Evolutionary conservation across 1,140 invertebrate species (phyloP).

Genomic region (Metaphire vulgaris): DNA sequence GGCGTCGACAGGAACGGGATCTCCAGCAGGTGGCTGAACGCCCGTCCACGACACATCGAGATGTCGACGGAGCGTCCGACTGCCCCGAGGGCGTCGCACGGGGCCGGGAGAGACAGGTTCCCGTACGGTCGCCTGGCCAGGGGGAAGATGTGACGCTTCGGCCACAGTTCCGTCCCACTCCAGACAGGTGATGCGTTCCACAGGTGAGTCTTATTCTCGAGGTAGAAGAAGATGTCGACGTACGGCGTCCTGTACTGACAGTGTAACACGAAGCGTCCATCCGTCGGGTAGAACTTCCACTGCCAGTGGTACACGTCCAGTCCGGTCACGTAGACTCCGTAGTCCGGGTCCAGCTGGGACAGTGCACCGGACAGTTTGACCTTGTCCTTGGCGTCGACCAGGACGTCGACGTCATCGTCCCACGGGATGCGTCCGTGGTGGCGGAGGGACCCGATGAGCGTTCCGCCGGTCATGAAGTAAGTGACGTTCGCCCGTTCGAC

Average conservation of each 20-base stretch:
- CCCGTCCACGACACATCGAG: too few relatives aligned
- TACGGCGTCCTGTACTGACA: background rate
- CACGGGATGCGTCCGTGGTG: slow-evolving; percentile 12
- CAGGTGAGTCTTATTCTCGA: slow-evolving; percentile 6
- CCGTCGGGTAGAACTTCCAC: slow-evolving; percentile 1
- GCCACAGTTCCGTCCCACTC: background rate
- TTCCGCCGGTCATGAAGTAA: slow-evolving; percentile 15
- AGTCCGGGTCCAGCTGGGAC: background rate
- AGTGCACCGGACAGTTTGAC: background rate
- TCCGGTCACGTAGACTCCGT: background rate
- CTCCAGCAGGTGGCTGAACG: too few relatives aligned
- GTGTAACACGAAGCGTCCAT: background rate
- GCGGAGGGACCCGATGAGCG: too few relatives aligned
- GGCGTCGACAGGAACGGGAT: too few relatives aligned
- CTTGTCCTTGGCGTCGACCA: background rate
- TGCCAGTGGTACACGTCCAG: slow-evolving; percentile 7
- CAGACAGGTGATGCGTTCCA: too few relatives aligned
- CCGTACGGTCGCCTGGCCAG: slow-evolving; percentile 8
- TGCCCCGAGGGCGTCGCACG: too few relatives aligned
- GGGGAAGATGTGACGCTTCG: background rate
- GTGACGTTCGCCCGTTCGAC: slow-evolving; percentile 13
- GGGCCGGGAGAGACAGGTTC: background rate
- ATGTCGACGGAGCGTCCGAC: too few relatives aligned
- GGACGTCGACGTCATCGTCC: slow-evolving; percentile 20
- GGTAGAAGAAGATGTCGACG: slow-evolving; percentile 17